Evolutionary conservation across 1,140 invertebrate species (phyloP).

Genomic region (Pogonognathellus flavescens): DNA sequence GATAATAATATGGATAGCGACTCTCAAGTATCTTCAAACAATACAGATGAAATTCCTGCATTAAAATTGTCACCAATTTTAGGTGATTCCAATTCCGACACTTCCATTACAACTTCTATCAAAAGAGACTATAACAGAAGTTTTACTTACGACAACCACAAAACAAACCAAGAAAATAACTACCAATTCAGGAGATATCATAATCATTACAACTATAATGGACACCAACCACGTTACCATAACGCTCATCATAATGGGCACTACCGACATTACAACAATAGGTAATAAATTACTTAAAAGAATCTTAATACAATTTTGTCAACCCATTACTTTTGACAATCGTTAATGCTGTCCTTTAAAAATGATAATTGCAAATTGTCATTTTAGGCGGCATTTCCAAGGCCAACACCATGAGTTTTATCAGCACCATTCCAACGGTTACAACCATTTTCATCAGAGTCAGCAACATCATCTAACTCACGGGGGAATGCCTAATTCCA

Average conservation of each 20-base stretch:
- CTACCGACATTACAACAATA: conserved; percentile 9
- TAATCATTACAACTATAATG: conserved; percentile 40
- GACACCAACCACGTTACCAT: conserved; percentile 29
- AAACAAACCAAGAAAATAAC: conserved; percentile 39
- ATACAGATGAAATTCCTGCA: conserved; percentile 14
- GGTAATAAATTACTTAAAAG: background rate
- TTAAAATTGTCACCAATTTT: conserved; percentile 12
- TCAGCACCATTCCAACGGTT: conserved; percentile 25
- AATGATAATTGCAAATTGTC: background rate
- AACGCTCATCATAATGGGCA: conserved; percentile 36
- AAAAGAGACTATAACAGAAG: background rate
- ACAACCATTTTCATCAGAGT: conserved; percentile 22
- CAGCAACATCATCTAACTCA: conserved; percentile 38
- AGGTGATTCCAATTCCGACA: conserved; percentile 15
- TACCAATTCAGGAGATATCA: conserved; percentile 23
- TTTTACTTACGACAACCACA: background rate
- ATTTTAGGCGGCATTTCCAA: conserved; percentile 43
- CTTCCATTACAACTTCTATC: conserved; percentile 18
- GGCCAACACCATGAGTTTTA: conserved; percentile 34
- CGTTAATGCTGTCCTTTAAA: too few species aligned
- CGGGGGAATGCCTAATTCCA: conserved; percentile 1
- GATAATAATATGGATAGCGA: conserved; percentile 14
- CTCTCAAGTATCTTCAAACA: conserved; percentile 11
- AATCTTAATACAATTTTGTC: background rate
- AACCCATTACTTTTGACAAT: background rate